These are phyloP conservation scores for Semnornis frantzii DNA, from an alignment of 2,113 vertebrate genomes.

Conservation along the genomic window DNA sequence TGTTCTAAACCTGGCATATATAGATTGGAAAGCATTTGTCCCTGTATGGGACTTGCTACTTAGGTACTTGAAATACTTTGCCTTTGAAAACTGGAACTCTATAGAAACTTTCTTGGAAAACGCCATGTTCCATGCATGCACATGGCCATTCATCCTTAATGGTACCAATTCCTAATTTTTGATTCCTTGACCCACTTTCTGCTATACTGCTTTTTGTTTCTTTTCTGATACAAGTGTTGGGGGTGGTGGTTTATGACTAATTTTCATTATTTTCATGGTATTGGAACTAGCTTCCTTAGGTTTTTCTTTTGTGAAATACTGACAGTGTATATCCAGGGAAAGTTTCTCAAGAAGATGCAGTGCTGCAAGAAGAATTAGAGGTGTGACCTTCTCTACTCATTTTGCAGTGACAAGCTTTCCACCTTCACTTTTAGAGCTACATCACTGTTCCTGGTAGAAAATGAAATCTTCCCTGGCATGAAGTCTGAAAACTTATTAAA, in stretches of 20 bases:
- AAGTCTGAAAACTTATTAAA: slow-evolving; percentile 13
- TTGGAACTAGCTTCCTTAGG: neutral
- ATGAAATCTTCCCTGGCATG: neutral
- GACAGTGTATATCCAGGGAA: neutral
- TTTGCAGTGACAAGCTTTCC: neutral
- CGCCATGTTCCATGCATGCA: accelerated
- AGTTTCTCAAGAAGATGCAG: neutral
- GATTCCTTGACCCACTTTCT: neutral
- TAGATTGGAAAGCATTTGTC: neutral
- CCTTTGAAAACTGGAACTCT: neutral
- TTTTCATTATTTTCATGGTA: neutral
- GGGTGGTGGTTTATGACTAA: neutral
- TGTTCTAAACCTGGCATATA: neutral
- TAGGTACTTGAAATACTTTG: neutral
- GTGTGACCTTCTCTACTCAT: neutral
- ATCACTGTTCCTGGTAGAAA: neutral
- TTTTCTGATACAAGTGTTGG: neutral
- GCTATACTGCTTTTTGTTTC: neutral
- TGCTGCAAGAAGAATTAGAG: neutral
- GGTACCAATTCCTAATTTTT: neutral
- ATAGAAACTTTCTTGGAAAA: neutral
- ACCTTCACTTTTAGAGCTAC: neutral
- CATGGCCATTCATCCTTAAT: neutral
- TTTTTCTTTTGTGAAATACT: neutral
- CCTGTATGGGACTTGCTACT: neutral